Conservation (phyloP, 2,797 vertebrate species). For the Vultur gryphus region DNA sequence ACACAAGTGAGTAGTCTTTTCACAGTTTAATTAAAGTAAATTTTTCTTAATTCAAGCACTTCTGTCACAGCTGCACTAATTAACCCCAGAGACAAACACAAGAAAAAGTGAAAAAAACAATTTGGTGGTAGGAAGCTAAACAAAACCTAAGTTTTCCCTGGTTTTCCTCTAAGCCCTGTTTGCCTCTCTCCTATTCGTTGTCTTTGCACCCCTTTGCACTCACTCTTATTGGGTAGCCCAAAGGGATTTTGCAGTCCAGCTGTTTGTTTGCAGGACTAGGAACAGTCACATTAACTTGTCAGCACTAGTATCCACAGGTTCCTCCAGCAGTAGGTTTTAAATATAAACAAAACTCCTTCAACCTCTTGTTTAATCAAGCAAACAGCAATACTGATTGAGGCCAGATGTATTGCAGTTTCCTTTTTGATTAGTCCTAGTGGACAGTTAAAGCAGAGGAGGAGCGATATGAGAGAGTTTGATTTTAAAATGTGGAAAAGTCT, state of each 20-base stretch:
- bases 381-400: background rate
- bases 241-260: background rate
- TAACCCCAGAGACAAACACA: background rate
- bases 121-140: background rate
- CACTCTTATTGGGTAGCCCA: background rate
- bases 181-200: accelerated
- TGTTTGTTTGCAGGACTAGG: background rate
- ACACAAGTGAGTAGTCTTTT: background rate
- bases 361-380: background rate
- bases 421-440: background rate
- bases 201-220: background rate
- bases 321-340: background rate
- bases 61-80: background rate
- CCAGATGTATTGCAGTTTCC: background rate
- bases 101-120: background rate
- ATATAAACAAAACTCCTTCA: background rate
- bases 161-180: background rate
- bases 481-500: background rate
- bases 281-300: background rate
- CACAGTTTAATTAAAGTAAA: constrained; percentile 6
- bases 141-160: background rate
- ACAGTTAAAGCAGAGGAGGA: background rate
- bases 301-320: background rate
- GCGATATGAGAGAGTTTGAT: background rate
- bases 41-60: background rate